Base-by-base conservation (phyloP, 2,113 vertebrate species). In the Piaya cayana region DNA sequence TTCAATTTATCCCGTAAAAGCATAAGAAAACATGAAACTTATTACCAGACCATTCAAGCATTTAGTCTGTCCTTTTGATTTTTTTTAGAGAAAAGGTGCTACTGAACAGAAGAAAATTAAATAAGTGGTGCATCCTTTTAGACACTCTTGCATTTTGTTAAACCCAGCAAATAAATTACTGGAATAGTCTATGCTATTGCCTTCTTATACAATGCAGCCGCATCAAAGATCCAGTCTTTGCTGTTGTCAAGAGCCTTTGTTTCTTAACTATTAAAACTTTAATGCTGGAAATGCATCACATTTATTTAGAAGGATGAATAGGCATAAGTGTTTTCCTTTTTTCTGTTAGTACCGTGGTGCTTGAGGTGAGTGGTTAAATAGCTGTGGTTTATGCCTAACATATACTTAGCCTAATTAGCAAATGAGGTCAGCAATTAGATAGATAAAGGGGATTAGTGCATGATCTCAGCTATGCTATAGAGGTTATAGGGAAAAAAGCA, bases 401-500 rank as follows among this genome's bases (percentile, higher is more conserved):
- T 75, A 78, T 67, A 92, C 75, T 96, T 85, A 94, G 65, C 52
- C 34, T 94, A 87, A 95, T 84, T 89, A 91, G 82, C 19, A 95
- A 96, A 94, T 85, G 67, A 94, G 78, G 74, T 89, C 95, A 94
- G 18, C 52, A 95, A 76, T 94, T 89, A 93, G 30, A 75, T 39
- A 75, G 53, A 65, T 84, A 29, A 72, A 85, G 53, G 45, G 58
- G 50, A 62, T 80, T 19, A 43, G 79, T 26, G 30, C 50, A 23
- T 23, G 34, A 90, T 30, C 30, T 21, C 27, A 65, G 23, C 47
- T 87, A 21, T 71, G 70, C 50, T 3, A 4, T 21, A 71, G 78
- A 58, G 43, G 34, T 79, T 82, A 58, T 29, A 62, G 49, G 19
- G 19, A 37, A 63, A 82, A 82, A 85, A 82, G 6, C 21, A 77